These are phyloP conservation scores for Lagria hirta DNA, from an alignment of 2,888 invertebrate genomes.

Conservation along the genomic window DNA sequence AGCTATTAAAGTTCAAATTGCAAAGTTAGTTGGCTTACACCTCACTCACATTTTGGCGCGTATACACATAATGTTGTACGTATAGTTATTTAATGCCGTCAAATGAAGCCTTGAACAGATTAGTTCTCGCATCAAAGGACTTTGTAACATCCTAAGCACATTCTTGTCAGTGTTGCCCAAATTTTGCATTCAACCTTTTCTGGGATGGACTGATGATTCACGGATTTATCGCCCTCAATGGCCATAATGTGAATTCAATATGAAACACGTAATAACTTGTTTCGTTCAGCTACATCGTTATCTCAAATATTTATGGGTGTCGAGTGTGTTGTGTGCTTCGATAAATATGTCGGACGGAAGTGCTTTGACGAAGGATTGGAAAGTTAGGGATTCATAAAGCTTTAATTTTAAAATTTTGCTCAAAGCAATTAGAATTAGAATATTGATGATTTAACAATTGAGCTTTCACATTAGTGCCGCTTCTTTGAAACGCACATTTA, in stretches of 20 bases:
- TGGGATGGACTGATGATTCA: too few species aligned
- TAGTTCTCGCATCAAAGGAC: constrained; percentile 13
- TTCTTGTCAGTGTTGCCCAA: too few species aligned
- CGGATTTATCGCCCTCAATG: constrained; percentile 16
- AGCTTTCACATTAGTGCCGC: too few species aligned
- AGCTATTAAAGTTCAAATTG: constrained; percentile 13
- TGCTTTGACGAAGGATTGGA: too few species aligned
- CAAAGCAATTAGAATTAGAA: too few species aligned
- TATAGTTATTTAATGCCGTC: constrained; percentile 15
- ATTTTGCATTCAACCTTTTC: too few species aligned
- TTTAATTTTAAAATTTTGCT: too few species aligned
- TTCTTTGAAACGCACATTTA: too few species aligned
- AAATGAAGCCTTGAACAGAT: constrained; percentile 16
- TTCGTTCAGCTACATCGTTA: constrained; percentile 15
- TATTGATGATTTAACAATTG: too few species aligned
- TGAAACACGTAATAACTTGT: constrained; percentile 17
- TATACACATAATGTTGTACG: constrained; percentile 15
- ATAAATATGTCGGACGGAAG: constrained; percentile 8
- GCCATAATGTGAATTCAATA: constrained; percentile 19
- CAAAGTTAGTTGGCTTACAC: constrained; percentile 8
- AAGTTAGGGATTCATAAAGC: too few species aligned
- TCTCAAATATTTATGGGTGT: constrained; percentile 20
- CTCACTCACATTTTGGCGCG: constrained; percentile 17
- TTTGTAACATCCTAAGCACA: constrained; percentile 13
- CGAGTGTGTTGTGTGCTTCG: constrained; percentile 14